phyloP scores from a whole-genome alignment of 2,888 invertebrate genomes.

The Leucoptera coffeella region DNA sequence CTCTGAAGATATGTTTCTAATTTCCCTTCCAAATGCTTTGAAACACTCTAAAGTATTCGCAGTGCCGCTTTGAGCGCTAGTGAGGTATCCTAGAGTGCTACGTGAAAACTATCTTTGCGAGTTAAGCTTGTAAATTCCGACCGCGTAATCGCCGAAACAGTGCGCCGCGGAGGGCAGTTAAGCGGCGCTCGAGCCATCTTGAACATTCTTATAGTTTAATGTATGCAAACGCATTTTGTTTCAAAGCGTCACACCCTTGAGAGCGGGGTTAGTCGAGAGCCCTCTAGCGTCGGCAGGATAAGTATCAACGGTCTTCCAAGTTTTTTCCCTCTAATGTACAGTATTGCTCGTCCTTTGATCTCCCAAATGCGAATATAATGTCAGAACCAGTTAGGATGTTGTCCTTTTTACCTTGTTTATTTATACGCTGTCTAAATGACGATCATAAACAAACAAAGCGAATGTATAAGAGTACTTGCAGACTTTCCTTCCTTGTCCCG shows the following conservation, averaged over 20 bases:
- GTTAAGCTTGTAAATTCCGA: conserved; percentile 43
- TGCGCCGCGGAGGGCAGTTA: conserved; percentile 27
- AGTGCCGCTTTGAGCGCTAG: conserved; percentile 36
- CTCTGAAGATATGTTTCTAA: conserved; percentile 28
- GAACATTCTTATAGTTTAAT: conserved; percentile 52
- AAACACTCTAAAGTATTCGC: conserved; percentile 32
- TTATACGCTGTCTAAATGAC: no score
- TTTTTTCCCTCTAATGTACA: conserved; percentile 30
- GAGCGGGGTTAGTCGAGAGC: conserved; percentile 36
- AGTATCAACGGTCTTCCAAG: conserved; percentile 13
- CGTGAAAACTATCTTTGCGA: conserved; percentile 40
- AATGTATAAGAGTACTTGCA: no score
- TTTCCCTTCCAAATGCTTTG: conserved; percentile 49
- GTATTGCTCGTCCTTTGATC: conserved; percentile 49
- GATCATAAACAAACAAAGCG: no score
- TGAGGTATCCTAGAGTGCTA: conserved; percentile 38
- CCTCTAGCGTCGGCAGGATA: conserved; percentile 18
- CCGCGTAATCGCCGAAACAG: conserved; percentile 51
- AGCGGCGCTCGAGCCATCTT: conserved; percentile 40
- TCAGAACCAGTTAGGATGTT: conserved; percentile 36
- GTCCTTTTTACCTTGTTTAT: conserved; percentile 17
- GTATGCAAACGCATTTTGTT: conserved; percentile 55
- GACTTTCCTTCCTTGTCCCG: no score
- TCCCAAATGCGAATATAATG: conserved; percentile 49
- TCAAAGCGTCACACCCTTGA: conserved; percentile 47